Percentiles rank a stretch among this genome's conserved stretches.
phyloP scores from a whole-genome alignment of 2,797 vertebrate species.

The Diceros bicornis region DNA sequence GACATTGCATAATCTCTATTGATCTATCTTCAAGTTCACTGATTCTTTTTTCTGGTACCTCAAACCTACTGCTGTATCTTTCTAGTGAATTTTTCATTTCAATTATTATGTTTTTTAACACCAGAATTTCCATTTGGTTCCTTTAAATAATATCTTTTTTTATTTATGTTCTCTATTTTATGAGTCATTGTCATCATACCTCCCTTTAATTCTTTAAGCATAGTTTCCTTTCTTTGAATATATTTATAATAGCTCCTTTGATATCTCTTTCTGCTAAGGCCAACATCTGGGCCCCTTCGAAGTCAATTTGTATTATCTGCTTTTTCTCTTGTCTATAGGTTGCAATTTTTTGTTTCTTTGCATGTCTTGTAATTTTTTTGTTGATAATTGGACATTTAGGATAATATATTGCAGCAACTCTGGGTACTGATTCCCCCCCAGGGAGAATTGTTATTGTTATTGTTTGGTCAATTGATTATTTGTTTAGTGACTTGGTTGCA shows the following conservation, averaged over 20 bases:
- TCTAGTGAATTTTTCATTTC: not conserved
- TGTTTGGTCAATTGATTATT: not conserved
- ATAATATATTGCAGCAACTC: not conserved
- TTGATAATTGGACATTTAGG: not conserved
- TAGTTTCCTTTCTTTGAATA: not conserved
- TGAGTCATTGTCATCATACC: not conserved
- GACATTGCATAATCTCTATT: not conserved
- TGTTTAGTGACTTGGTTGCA: not conserved
- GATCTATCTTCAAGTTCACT: not conserved
- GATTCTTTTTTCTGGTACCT: not conserved
- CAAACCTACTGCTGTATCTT: not conserved
- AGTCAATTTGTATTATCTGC: not conserved
- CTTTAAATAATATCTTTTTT: not conserved
- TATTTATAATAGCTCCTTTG: not conserved
- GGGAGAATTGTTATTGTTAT: too few species aligned
- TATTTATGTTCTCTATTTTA: not conserved
- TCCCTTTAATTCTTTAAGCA: not conserved
- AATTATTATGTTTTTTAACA: not conserved
- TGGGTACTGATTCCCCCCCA: not conserved
- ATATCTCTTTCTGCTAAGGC: not conserved
- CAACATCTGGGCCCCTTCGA: not conserved
- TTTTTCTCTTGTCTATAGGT: not conserved
- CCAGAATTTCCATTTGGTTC: not conserved
- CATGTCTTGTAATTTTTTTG: not conserved
- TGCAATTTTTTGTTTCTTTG: not conserved